Evolutionary conservation across 1,140 invertebrate species (phyloP).

Genomic region (Papilio helenus): DNA sequence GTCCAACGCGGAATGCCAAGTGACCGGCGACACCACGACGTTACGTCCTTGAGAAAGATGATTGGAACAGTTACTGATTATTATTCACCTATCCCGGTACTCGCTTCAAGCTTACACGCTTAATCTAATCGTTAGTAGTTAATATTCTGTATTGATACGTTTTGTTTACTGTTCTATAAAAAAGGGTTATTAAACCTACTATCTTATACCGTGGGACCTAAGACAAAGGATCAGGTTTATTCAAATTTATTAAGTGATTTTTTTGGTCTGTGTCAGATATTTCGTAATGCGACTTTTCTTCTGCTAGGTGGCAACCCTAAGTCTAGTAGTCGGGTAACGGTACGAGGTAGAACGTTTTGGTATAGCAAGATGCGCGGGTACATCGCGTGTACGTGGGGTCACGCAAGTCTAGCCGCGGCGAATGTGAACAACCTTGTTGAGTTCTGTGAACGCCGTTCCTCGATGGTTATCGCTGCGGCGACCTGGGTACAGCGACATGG

Average conservation of each 20-base stretch:
- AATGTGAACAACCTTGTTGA: slow-evolving; percentile 62
- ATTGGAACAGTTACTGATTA: slow-evolving; percentile 28
- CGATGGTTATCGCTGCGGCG: slow-evolving; percentile 19
- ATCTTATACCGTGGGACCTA: background rate
- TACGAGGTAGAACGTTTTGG: slow-evolving; percentile 43
- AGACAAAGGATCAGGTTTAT: background rate
- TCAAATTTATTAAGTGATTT: background rate
- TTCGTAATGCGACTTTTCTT: background rate
- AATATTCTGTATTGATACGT: slow-evolving; percentile 8
- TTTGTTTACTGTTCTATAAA: slow-evolving; percentile 4
- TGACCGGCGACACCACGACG: slow-evolving; percentile 3
- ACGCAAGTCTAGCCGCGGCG: slow-evolving; percentile 52
- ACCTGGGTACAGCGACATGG: slow-evolving; percentile 18
- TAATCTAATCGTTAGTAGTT: background rate
- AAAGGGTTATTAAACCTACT: background rate
- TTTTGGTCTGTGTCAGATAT: too few relatives aligned
- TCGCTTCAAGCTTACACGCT: background rate
- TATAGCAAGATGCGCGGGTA: slow-evolving; percentile 39
- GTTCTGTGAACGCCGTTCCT: slow-evolving; percentile 17
- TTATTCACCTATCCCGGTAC: slow-evolving; percentile 28
- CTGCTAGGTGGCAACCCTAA: background rate
- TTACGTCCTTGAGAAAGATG: slow-evolving; percentile 28
- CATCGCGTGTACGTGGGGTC: slow-evolving; percentile 45
- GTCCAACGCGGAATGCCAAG: slow-evolving; percentile 16
- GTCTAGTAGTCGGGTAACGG: slow-evolving; percentile 36